Evolutionary conservation across 2,113 vertebrate species (phyloP).

Genomic region (Calidris pygmaea): DNA sequence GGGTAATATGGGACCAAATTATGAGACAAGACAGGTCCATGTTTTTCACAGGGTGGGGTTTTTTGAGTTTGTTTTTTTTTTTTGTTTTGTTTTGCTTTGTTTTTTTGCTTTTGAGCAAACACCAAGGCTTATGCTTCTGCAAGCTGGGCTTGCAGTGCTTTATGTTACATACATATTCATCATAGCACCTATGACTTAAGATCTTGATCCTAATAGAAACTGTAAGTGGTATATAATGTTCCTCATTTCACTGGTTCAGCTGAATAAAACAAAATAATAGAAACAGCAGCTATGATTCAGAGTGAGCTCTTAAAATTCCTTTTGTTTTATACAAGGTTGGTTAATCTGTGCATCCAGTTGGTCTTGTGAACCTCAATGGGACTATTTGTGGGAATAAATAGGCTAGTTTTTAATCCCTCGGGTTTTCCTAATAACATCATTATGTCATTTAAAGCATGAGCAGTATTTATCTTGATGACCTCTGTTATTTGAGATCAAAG

Average conservation of each 20-base stretch:
- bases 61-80: not conserved
- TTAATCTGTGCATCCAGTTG: not conserved
- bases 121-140: not conserved
- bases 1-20: not conserved
- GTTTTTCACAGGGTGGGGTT: not conserved
- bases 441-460: not conserved
- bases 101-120: not conserved
- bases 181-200: not conserved
- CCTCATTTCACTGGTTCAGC: not conserved
- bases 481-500: slow-evolving; percentile 20
- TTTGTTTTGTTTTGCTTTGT: not conserved
- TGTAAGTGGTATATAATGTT: not conserved
- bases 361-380: not conserved
- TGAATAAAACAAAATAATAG: not conserved
- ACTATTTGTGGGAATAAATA: not conserved
- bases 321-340: not conserved
- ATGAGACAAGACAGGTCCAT: not conserved
- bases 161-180: not conserved
- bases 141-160: not conserved
- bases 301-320: not conserved
- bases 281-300: not conserved
- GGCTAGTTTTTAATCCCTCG: not conserved
- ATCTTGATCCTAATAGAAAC: not conserved
- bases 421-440: slow-evolving; percentile 1
- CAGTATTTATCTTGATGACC: slow-evolving; percentile 27